Base-by-base conservation (phyloP, 64 coral and sea anemone species). In the Hydrozoanthus tunicans region DNA sequence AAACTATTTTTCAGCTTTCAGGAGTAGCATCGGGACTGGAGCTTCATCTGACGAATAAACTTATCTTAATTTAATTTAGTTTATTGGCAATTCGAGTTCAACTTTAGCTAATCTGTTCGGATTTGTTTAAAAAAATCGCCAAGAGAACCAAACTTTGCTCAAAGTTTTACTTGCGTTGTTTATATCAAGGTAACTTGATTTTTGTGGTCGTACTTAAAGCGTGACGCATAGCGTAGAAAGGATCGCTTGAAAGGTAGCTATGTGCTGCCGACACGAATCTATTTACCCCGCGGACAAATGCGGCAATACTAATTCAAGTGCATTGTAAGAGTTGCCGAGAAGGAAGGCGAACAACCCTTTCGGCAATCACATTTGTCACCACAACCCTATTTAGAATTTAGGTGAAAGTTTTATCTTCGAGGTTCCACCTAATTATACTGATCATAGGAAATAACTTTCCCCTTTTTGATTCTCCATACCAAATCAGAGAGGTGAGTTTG, bases 281-380 rank as follows among this genome's bases (percentile, higher is more conserved):
- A 76, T 76, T 59, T 75, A 74, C 56, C 84, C 84, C 23, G 84
- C 53, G 84, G 84, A 88, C 70, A 88, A 88, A 73, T 59, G 84
- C 84, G 84, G 84, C 58, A 73, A 88, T 13, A 74, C 54, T 60
- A 74, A 59, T 64, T 66, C 23, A 59, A 23, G 1, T 58, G 53
- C 15, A 14, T 51, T 59, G 61, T 53, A 86, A 11, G 63, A 32
- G 13, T 76, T 73, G 68, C 73, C 55, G 27, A 26, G 84, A 88
- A 88, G 74, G 23, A 88, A 72, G 69, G 80, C 80, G 26, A 82
- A 63, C 32, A 43, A 56, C 23, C 67, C 84, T 88, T 75, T 88
- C 84, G 84, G 84, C 84, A 59, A 73, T 75, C 6, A 3, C 3
- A n/a, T 72, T 86, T 73, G 83, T 58, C 67, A 74, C 70, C 55